Conservation (phyloP, 2,797 vertebrate genomes). For the Sparidentex hasta region DNA sequence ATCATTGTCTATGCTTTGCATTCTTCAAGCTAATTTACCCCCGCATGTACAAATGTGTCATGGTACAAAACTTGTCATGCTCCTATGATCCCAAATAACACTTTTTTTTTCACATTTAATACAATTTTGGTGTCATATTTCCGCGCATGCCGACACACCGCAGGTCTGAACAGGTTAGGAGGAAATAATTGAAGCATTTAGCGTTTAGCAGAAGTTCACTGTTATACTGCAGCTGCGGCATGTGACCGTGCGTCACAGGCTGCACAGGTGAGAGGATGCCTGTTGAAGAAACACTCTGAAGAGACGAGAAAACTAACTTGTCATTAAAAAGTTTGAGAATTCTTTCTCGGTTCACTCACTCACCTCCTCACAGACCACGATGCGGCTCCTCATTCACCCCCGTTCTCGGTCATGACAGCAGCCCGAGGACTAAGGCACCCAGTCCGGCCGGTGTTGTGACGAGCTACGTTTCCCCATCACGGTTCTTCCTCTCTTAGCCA, state of each 20-base stretch:
- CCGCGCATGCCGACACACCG: background rate
- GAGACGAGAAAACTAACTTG: background rate
- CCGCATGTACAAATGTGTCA: background rate
- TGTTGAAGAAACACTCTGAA: background rate
- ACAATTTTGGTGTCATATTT: background rate
- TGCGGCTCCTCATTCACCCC: slow-evolving; percentile 6
- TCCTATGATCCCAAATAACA: background rate
- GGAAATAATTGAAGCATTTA: background rate
- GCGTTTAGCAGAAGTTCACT: too few relatives aligned
- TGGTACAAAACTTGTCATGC: background rate
- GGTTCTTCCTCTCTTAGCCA: too few relatives aligned
- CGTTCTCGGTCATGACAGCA: background rate
- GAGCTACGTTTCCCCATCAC: too few relatives aligned
- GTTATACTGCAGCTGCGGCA: slow-evolving; percentile 18
- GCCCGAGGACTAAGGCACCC: background rate
- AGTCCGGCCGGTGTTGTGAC: too few relatives aligned
- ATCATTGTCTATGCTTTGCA: background rate
- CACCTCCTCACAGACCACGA: slow-evolving; percentile 36
- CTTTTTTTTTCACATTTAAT: too few relatives aligned
- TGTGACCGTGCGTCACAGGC: slow-evolving; percentile 44
- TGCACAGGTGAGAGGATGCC: slow-evolving; percentile 36
- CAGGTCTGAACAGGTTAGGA: background rate
- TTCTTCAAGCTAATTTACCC: too few relatives aligned
- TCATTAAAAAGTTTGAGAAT: background rate
- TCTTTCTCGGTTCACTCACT: slow-evolving; percentile 29